Evolutionary conservation across 2,888 invertebrate genomes (phyloP), one percentile per base, ranked within the genome.

Genomic region (Pheosia tremula): DNA sequence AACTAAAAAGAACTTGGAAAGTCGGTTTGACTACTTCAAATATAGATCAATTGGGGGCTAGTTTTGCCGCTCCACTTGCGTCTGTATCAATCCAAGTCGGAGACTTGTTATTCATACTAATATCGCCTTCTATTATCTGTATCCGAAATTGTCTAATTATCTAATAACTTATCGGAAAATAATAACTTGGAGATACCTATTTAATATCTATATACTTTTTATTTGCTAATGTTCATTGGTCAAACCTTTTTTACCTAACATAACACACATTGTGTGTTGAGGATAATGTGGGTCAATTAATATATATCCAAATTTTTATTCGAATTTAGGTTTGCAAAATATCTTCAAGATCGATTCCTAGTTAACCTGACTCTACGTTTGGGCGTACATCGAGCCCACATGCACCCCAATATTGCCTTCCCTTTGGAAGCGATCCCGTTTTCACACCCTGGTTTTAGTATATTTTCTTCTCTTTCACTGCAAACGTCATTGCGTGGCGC

Each of bases 401-500:
- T 92, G 92, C 91, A 90, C 89, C 92, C 91, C 84, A 83, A 79
- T 80, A 73, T 81, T 82, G 80, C 82, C 82, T 85, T 85, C 89
- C 87, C 87, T 85, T 64, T 72, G 71, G 68, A 74, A 75, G 66
- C 58, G 5, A 54, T 70, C 10, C 87, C 91, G 81, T 88, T 74
- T 69, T 90, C 82, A 60, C 78, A 74, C 87, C 58, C 68, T 58
- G 54, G 67, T 68, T 68, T 64, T 64, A 61, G 39, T 62, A 64
- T 80, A 80, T 78, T 62, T 66, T 78, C 68, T 57, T 88, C 86
- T 77, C 85, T 79, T 77, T 85, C 80, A 74, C 69, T 87, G 82
- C 86, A 91, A 93, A 92, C 93, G 92, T 92, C 92, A 93, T 88
- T 88, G 92, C 91, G 89, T 89, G 87, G 91, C 91, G 92, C 93